These are phyloP conservation scores for Trypoxylus dichotomus DNA, from an alignment of 1,140 invertebrate species.

Conservation along the genomic window DNA sequence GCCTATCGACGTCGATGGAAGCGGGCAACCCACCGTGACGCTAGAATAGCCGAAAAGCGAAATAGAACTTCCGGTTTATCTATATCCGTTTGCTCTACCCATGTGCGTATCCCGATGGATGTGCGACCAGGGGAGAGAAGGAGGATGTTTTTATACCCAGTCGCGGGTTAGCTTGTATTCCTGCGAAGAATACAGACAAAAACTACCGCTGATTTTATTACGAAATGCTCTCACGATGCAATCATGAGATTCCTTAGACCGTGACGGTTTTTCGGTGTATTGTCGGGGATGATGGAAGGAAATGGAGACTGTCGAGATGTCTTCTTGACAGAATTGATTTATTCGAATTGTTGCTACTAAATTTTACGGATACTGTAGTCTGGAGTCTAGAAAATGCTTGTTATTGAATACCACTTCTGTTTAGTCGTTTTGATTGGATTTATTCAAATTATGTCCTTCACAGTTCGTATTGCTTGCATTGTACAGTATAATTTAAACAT, in stretches of 20 bases:
- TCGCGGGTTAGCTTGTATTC: neutral
- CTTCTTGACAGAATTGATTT: neutral
- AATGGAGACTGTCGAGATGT: neutral
- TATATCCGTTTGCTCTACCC: conserved; percentile 23
- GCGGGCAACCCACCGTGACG: conserved; percentile 34
- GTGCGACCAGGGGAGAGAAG: neutral
- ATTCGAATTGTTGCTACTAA: neutral
- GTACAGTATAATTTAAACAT: no score
- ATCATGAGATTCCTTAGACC: neutral
- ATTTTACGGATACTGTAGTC: neutral
- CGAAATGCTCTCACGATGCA: conserved; percentile 17
- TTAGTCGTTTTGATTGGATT: no score
- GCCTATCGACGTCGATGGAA: conserved; percentile 34
- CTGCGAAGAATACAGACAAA: neutral
- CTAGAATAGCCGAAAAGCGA: conserved; percentile 29
- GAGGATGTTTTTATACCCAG: neutral
- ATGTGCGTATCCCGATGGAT: neutral
- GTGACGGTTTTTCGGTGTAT: conserved; percentile 4
- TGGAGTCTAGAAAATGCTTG: no score
- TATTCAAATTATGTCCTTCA: no score
- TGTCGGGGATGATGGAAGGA: neutral
- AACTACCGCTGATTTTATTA: conserved; percentile 16
- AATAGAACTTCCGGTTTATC: conserved; percentile 30
- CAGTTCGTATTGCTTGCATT: no score
- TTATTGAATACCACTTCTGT: no score